Evolutionary conservation across 2,888 invertebrate genomes (phyloP).

Genomic region (Phrixothrix hirtus): DNA sequence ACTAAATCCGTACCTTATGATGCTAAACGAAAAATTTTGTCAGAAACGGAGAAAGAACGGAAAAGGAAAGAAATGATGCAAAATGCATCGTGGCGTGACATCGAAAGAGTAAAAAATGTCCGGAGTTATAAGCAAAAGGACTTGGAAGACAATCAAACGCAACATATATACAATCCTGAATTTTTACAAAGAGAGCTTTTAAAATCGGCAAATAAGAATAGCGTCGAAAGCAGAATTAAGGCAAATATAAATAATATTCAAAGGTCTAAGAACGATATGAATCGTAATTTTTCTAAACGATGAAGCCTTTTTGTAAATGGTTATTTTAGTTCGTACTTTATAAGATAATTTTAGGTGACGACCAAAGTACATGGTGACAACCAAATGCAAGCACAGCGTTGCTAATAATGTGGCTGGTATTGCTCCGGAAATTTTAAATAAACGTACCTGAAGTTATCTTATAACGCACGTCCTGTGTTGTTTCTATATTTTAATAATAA

Average conservation of each 20-base stretch:
- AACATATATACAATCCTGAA: conserved; percentile 59
- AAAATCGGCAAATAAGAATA: conserved; percentile 66
- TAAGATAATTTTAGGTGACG: no score
- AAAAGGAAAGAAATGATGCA: conserved; percentile 79
- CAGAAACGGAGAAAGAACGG: conserved; percentile 70
- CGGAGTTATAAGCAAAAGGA: conserved; percentile 65
- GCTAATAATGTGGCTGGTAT: no score
- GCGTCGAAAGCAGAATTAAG: conserved; percentile 82
- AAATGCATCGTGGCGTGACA: conserved; percentile 74
- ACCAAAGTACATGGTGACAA: no score
- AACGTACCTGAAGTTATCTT: no score
- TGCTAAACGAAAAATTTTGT: conserved; percentile 50
- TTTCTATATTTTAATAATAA: no score
- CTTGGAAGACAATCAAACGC: conserved; percentile 55
- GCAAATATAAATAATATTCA: conserved; percentile 91
- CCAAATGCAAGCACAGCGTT: no score
- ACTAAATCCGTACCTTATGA: conserved; percentile 4
- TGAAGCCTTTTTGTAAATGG: conserved; percentile 17
- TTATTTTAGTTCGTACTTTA: no score
- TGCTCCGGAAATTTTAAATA: no score
- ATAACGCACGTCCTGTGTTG: no score
- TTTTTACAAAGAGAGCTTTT: conserved; percentile 67
- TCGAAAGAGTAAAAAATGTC: conserved; percentile 66
- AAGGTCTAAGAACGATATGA: conserved; percentile 77
- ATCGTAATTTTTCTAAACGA: conserved; percentile 73